Evolutionary conservation across 2,888 invertebrate species (phyloP), one percentile per base, ranked within the genome.

Genomic region (Folsomia candida): DNA sequence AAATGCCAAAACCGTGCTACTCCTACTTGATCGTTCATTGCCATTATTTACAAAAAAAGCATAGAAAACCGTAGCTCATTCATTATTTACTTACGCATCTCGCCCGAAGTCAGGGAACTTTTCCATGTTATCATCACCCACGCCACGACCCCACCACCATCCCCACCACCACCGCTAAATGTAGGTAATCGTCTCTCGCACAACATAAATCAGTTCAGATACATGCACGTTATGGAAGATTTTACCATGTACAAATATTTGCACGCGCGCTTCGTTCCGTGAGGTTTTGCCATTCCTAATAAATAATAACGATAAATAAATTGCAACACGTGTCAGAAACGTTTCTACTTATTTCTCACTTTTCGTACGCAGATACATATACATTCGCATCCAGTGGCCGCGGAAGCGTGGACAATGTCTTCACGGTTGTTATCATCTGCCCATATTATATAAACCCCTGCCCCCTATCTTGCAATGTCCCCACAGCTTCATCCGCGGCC

Each of bases 251-350:
- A 54, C 54, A 54, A 4, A 54, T 20, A 54, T 54, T 54, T 54
- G 54, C 54, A 54, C 54, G 4, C 54, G 18, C 4, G 18, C n/a
- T n/a, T n/a, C n/a, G n/a, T n/a, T 54, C 11, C 54, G 22, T 22
- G 54, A 6, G 11, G 4, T 54, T 4, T 54, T 20, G 54, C 18
- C 6, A 54, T 54, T 54, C 22, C 4, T 6, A 14, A 20, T 18
- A 18, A 54, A 54, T 18, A 54, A 20, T 4, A 14, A 47, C 9
- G 47, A n/a, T n/a, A n/a, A 54, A 4, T 54, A 54, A 54, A 54
- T 54, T 14, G 54, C 54, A 54, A 54, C 54, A 54, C 54, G 54
- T 54, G 54, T 22, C 37, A 37, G 54, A 54, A 54, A n/a, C 6
- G 20, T 14, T 4, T 54, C n/a, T 54, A 22, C n/a, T 54, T 22